A percentile compares a stretch with the other conserved stretches of the same genome.
phyloP scores from a whole-genome alignment of 2,888 invertebrate species.

The Drosophila parthenogenetica region DNA sequence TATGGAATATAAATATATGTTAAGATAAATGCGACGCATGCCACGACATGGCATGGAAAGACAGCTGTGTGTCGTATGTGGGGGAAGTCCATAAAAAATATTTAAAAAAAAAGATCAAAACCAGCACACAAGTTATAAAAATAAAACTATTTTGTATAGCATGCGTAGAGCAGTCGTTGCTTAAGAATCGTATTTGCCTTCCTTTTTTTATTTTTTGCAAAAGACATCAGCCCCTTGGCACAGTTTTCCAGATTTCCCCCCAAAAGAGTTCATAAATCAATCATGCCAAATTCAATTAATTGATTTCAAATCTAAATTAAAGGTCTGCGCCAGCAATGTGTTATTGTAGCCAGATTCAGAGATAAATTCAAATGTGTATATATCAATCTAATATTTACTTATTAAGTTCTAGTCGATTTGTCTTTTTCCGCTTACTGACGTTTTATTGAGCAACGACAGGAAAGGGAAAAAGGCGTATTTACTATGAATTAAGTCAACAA shows the following conservation, averaged over 20 bases:
- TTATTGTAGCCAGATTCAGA: conserved; percentile 10
- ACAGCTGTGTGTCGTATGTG: conserved; percentile 75
- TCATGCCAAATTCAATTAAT: conserved; percentile 74
- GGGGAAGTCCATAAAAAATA: conserved; percentile 79
- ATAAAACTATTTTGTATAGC: conserved; percentile 72
- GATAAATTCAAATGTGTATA: conserved; percentile 15
- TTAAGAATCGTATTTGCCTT: conserved; percentile 24
- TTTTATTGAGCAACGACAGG: conserved; percentile 84
- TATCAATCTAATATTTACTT: conserved; percentile 9
- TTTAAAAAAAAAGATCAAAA: conserved; percentile 59
- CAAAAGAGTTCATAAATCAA: conserved; percentile 68
- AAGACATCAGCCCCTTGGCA: conserved; percentile 63
- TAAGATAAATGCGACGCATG: conserved; percentile 7
- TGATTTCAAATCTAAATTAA: conserved; percentile 40
- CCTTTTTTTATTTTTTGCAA: conserved; percentile 16
- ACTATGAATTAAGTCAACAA: conserved; percentile 79
- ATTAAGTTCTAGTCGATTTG: conserved; percentile 84
- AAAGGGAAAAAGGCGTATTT: conserved; percentile 85
- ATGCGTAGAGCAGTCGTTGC: conserved; percentile 64
- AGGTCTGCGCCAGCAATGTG: conserved; percentile 52
- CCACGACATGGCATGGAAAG: conserved; percentile 53
- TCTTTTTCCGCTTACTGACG: conserved; percentile 86
- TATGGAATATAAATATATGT: conserved; percentile 17
- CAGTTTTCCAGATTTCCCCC: conserved; percentile 68
- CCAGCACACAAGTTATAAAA: conserved; percentile 76